Evolutionary conservation across 1,140 invertebrate species (phyloP).

Genomic region (Trachymyrmex septentrionalis): DNA sequence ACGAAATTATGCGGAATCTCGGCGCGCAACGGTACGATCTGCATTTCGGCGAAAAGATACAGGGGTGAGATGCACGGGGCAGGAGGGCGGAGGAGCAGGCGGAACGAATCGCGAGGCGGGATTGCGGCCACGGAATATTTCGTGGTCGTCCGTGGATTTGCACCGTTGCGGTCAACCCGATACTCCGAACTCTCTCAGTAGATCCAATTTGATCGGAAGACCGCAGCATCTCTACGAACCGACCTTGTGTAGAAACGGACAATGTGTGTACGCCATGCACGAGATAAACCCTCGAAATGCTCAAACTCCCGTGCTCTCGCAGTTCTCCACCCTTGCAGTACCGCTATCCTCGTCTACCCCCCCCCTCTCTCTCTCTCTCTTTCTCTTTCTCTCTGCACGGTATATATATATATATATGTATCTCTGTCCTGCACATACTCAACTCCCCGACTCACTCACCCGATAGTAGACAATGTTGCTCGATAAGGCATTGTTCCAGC

Average conservation of each 20-base stretch:
- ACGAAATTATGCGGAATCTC: constrained; percentile 74
- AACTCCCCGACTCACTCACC: constrained; percentile 15
- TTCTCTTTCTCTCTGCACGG: background rate
- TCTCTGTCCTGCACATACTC: constrained; percentile 22
- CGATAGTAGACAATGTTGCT: constrained; percentile 81
- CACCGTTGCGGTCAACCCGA: constrained; percentile 78
- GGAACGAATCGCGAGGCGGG: constrained; percentile 1
- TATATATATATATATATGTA: background rate
- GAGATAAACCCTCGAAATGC: constrained; percentile 53
- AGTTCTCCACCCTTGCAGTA: background rate
- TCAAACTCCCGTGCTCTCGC: constrained; percentile 8
- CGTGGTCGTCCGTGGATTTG: constrained; percentile 76
- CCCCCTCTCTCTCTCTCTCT: background rate
- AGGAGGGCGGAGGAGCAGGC: background rate
- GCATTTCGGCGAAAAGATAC: constrained; percentile 69
- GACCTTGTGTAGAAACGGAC: constrained; percentile 77
- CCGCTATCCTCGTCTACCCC: background rate
- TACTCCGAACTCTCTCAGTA: constrained; percentile 78
- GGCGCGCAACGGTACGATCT: constrained; percentile 63
- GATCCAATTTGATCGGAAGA: constrained; percentile 83
- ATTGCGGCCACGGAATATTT: constrained; percentile 73
- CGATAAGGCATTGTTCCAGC: constrained; percentile 85
- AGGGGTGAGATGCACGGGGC: constrained; percentile 39
- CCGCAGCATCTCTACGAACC: constrained; percentile 74
- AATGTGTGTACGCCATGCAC: constrained; percentile 73